Conservation (phyloP, 2,888 invertebrate genomes). For the Lutraria lutraria region DNA sequence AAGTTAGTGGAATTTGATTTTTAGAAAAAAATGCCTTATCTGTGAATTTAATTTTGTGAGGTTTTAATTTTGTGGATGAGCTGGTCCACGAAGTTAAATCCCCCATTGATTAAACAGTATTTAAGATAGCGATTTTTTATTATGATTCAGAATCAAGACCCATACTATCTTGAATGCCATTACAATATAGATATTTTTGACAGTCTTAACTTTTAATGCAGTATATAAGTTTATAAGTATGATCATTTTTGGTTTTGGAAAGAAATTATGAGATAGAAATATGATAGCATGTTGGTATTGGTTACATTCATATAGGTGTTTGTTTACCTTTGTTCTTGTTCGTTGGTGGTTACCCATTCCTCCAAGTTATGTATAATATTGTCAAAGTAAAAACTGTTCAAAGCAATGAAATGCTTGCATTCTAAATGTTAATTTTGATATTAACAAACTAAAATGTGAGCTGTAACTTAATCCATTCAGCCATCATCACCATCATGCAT, state of each 20-base stretch:
- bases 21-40: too few species aligned
- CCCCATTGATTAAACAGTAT: too few species aligned
- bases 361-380: conserved; percentile 17
- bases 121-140: too few species aligned
- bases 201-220: too few species aligned
- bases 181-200: too few species aligned
- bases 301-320: neutral
- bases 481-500: conserved; percentile 1
- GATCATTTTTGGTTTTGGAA: neutral
- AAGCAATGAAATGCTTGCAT: conserved; percentile 3
- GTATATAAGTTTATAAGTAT: too few species aligned
- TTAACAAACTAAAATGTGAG: conserved; percentile 42
- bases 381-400: neutral
- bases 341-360: neutral
- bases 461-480: neutral
- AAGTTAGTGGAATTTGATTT: too few species aligned
- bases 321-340: neutral
- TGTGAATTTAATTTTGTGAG: too few species aligned
- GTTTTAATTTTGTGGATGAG: too few species aligned
- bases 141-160: too few species aligned
- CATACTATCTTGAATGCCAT: too few species aligned
- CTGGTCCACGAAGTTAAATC: too few species aligned
- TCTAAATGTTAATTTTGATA: conserved; percentile 12
- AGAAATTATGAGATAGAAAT: neutral
- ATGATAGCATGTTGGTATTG: neutral